Percentiles rank a stretch among this genome's conserved stretches.
These are phyloP conservation scores for Trachelus stipa DNA, from an alignment of 2,888 invertebrate species.

Conservation along the genomic window DNA sequence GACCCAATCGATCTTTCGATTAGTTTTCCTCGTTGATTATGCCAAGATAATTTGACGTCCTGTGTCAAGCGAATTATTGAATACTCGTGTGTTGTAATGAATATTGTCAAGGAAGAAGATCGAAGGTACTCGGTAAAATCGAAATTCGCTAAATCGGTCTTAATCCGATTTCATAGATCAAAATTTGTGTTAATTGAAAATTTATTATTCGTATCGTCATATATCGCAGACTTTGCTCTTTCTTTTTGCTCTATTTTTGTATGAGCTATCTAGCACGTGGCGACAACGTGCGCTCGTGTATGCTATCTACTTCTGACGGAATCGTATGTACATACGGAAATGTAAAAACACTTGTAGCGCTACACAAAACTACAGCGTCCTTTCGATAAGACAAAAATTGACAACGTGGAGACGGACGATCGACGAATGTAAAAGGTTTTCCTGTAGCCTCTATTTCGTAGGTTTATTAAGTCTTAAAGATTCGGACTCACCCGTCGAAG, in stretches of 20 bases:
- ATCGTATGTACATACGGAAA: background rate
- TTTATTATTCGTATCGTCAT: too few species aligned
- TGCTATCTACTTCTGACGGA: background rate
- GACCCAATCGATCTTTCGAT: background rate
- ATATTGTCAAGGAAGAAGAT: background rate
- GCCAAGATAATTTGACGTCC: background rate
- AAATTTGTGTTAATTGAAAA: too few species aligned
- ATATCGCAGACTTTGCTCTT: background rate
- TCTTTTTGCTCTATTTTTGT: background rate
- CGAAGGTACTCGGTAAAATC: too few species aligned
- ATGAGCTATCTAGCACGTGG: background rate
- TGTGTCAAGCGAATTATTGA: background rate
- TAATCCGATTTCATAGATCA: too few species aligned
- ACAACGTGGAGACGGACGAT: background rate
- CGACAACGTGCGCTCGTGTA: background rate
- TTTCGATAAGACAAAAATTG: background rate
- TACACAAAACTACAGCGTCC: background rate
- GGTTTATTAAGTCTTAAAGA: background rate
- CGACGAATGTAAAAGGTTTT: background rate
- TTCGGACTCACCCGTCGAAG: background rate
- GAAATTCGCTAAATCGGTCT: too few species aligned
- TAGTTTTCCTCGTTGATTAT: background rate
- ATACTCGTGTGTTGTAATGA: background rate
- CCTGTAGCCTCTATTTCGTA: background rate
- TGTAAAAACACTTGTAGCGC: background rate